Evolutionary conservation across 2,113 vertebrate genomes (phyloP).

Genomic region (Cricetomys ansorgei): DNA sequence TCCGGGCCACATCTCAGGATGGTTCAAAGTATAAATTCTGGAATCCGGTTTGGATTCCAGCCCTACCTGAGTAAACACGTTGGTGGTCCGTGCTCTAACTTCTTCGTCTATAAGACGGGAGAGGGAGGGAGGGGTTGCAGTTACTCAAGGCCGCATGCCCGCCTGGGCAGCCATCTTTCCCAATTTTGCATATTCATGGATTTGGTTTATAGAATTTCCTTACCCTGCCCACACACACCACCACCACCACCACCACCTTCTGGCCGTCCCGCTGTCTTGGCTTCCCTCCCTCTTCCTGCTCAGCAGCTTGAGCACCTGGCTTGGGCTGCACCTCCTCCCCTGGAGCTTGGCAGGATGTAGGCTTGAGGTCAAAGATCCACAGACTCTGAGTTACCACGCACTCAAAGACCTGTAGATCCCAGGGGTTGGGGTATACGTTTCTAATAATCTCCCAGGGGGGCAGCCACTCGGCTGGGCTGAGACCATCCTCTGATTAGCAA

Average conservation of each 20-base stretch:
- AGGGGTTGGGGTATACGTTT: neutral
- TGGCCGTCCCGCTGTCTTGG: neutral
- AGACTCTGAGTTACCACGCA: neutral
- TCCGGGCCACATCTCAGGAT: neutral
- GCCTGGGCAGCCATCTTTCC: neutral
- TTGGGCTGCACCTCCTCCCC: neutral
- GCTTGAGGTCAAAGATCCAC: neutral
- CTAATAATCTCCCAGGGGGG: neutral
- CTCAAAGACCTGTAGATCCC: neutral
- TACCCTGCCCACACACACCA: neutral
- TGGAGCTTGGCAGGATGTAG: neutral
- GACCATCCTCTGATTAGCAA: constrained; percentile 9
- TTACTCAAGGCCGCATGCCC: neutral
- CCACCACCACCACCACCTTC: neutral
- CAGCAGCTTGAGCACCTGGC: neutral
- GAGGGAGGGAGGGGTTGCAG: neutral
- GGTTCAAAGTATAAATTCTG: neutral
- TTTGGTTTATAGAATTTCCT: neutral
- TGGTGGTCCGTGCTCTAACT: neutral
- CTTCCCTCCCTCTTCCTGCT: neutral
- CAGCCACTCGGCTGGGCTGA: neutral
- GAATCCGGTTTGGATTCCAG: neutral
- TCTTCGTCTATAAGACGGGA: neutral
- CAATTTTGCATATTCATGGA: neutral
- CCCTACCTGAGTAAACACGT: neutral